phyloP scores from a whole-genome alignment of 2,888 invertebrate genomes.

The Nephrotoma flavescens region DNA sequence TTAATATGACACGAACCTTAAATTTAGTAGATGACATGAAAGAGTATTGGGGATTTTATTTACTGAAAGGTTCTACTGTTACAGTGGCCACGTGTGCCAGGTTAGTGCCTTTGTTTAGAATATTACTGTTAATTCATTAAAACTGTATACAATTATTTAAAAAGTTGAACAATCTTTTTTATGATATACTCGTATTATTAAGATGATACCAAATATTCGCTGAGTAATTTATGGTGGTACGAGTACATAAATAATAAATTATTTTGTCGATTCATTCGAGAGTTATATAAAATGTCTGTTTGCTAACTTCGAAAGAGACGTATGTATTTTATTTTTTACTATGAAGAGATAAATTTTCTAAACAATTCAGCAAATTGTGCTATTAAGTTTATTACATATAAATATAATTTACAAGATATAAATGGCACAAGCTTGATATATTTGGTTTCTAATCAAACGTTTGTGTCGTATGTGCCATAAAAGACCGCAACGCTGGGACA shows the following conservation, averaged over 20 bases:
- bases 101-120: conserved; percentile 28
- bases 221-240: neutral
- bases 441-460: no score
- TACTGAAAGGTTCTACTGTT: conserved; percentile 56
- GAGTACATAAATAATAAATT: neutral
- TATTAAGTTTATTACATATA: no score
- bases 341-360: no score
- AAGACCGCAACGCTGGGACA: no score
- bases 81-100: conserved; percentile 62
- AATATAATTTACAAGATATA: no score
- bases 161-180: neutral
- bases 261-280: neutral
- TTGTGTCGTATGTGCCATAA: no score
- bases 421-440: no score
- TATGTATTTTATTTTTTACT: neutral
- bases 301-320: neutral
- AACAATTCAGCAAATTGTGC: no score
- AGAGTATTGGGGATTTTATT: conserved; percentile 72
- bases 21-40: conserved; percentile 64
- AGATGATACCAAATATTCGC: neutral
- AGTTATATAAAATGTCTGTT: neutral
- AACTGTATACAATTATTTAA: neutral
- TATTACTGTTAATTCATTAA: neutral
- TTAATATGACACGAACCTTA: conserved; percentile 55
- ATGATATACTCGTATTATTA: neutral